Base-by-base conservation (phyloP, 2,797 vertebrate genomes). In the Tenualosa thibaudeaui region DNA sequence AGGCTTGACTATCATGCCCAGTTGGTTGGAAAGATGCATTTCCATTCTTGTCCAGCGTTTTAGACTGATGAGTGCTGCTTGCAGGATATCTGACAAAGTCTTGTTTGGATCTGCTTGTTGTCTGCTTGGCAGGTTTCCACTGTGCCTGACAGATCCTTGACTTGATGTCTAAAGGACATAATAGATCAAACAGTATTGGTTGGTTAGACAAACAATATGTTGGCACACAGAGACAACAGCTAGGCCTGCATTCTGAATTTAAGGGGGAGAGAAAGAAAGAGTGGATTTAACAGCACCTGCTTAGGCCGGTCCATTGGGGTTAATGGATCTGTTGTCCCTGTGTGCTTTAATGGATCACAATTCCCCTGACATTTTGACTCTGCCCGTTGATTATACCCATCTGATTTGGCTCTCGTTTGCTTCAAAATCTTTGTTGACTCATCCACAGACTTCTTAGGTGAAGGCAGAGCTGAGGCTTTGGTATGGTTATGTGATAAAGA, bases 61-160 rank as follows among this genome's bases (percentile, higher is more conserved):
- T 26, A 83, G 13, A 54, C 82, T 86, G 68, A 54, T 78, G 58
- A 83, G 46, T 3, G 85, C 85, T 8, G 43, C 82, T 15, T 81
- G 81, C 50, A 86, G 68, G 40, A 86, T 83, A 19, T 17, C 65
- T 15, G n/a, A 58, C 24, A 86, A 54, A 5, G 46, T 82, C 43
- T 22, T 9, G 15, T 12, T 40, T 5, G 82, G 10, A 3, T 83
- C 81, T 5, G 31, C 8, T 3, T 7, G 15, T 24, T 22, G 49
- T 43, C 56, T 40, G 51, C 9, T 13, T 50, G 3, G 31, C 8
- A 54, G n/a, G 24, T 75, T 37, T 43, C 71, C 71, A 78, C 37
- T 43, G 71, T 7, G 7, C 17, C 40, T 43, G 5, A 0, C 5
- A 46, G 71, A 22, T 78, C 71, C 37, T 78, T 78, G 71, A 22